Evolutionary conservation across 2,888 invertebrate genomes (phyloP).

Genomic region (Carcina quercana): DNA sequence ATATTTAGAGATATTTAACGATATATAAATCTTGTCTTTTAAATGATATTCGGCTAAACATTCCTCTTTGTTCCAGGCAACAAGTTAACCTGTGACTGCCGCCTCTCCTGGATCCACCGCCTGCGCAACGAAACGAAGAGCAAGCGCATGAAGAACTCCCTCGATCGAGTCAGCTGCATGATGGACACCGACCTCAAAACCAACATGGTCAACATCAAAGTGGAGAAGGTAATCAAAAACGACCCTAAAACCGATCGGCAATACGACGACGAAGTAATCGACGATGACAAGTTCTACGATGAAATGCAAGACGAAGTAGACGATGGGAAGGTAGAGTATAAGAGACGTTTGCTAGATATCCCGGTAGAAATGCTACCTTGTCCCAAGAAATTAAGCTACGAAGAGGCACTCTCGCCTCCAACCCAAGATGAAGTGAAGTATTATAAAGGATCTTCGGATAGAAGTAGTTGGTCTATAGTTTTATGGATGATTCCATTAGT

Average conservation of each 20-base stretch:
- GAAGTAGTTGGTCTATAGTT: too few relatives aligned
- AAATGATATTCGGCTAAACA: too few relatives aligned
- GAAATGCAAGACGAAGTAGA: slow-evolving; percentile 55
- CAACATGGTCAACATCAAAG: slow-evolving; percentile 32
- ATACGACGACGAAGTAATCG: slow-evolving; percentile 43
- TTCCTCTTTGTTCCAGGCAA: slow-evolving; percentile 82
- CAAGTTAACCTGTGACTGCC: slow-evolving; percentile 87
- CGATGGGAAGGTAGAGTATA: slow-evolving; percentile 46
- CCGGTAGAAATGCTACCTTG: slow-evolving; percentile 54
- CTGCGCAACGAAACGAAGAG: slow-evolving; percentile 84
- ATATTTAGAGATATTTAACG: too few relatives aligned
- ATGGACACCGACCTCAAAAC: slow-evolving; percentile 64
- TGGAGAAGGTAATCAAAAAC: slow-evolving; percentile 23
- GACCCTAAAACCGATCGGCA: slow-evolving; percentile 22
- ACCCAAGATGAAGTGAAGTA: slow-evolving; percentile 66
- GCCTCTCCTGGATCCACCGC: slow-evolving; percentile 84
- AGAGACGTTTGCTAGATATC: slow-evolving; percentile 51
- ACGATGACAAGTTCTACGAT: slow-evolving; percentile 50
- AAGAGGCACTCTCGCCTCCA: slow-evolving; percentile 53
- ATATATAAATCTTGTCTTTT: too few relatives aligned
- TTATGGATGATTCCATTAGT: too few relatives aligned
- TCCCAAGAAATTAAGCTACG: slow-evolving; percentile 48
- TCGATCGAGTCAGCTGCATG: slow-evolving; percentile 81
- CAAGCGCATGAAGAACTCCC: slow-evolving; percentile 76
- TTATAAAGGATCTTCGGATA: slow-evolving; percentile 55